Conservation (phyloP, 2,113 vertebrate species). For the Maccullochella peelii region DNA sequence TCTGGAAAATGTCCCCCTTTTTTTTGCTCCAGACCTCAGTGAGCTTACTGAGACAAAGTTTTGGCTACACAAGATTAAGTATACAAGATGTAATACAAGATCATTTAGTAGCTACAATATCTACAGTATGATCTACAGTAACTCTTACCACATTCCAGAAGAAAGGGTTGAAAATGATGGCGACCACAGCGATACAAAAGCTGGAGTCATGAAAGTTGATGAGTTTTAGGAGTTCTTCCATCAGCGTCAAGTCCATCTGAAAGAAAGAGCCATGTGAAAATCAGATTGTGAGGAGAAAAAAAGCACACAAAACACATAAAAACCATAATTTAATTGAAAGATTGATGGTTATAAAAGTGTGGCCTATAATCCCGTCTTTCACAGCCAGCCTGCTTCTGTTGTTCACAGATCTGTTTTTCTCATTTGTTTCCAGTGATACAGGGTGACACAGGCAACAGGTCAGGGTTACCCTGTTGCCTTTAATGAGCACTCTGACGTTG, state of each 20-base stretch:
- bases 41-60: not conserved
- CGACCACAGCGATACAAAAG: conserved; percentile 79
- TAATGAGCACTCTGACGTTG: not conserved
- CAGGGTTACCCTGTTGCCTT: not conserved
- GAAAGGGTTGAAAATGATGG: conserved; percentile 85
- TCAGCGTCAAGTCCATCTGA: conserved; percentile 78
- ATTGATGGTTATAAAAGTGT: not conserved
- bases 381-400: not conserved
- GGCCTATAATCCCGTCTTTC: not conserved
- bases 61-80: not conserved
- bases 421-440: not conserved
- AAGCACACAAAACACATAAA: not conserved
- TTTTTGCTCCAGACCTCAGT: not conserved
- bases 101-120: not conserved
- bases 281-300: not conserved
- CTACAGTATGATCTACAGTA: not conserved
- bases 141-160: conserved; percentile 86
- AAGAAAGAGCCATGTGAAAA: conserved; percentile 10
- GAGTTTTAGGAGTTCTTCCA: conserved; percentile 60
- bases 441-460: not conserved
- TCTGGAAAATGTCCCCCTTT: too few relatives aligned
- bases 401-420: not conserved
- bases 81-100: not conserved
- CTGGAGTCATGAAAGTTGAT: conserved; percentile 69
- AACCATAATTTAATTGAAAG: not conserved